phyloP scores from a whole-genome alignment of 1,140 invertebrate genomes.

The Stenopsyche tienmushanensis region DNA sequence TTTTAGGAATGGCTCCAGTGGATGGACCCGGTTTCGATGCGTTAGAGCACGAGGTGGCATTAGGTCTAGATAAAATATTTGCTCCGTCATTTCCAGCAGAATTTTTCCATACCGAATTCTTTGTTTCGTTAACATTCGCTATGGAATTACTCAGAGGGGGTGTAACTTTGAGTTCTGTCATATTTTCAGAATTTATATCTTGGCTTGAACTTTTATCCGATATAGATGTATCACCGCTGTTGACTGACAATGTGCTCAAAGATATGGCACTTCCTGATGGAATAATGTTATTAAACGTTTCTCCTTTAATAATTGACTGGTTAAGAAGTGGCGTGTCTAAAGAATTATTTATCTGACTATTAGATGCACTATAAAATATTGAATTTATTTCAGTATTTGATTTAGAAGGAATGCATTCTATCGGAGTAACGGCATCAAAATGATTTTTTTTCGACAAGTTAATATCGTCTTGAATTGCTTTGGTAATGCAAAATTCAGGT shows the following conservation, averaged over 20 bases:
- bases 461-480: too few relatives aligned
- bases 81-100: constrained; percentile 42
- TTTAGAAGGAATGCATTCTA: too few relatives aligned
- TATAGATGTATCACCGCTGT: constrained; percentile 50
- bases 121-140: constrained; percentile 25
- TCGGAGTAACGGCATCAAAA: too few relatives aligned
- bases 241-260: constrained; percentile 52
- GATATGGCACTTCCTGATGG: constrained; percentile 47
- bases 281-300: constrained; percentile 29
- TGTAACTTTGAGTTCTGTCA: constrained; percentile 51
- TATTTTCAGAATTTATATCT: constrained; percentile 54
- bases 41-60: constrained; percentile 32
- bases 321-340: too few relatives aligned
- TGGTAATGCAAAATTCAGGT: too few relatives aligned
- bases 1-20: constrained; percentile 86
- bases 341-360: too few relatives aligned
- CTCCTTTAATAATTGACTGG: too few relatives aligned
- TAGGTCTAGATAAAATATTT: constrained; percentile 33
- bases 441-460: too few relatives aligned
- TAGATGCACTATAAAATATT: too few relatives aligned
- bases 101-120: constrained; percentile 43
- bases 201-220: constrained; percentile 53
- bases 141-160: constrained; percentile 43
- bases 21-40: constrained; percentile 59
- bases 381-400: too few relatives aligned